Evolutionary conservation across 2,888 invertebrate genomes (phyloP), one percentile per base, ranked within the genome.

Genomic region (Tipula helvola): DNA sequence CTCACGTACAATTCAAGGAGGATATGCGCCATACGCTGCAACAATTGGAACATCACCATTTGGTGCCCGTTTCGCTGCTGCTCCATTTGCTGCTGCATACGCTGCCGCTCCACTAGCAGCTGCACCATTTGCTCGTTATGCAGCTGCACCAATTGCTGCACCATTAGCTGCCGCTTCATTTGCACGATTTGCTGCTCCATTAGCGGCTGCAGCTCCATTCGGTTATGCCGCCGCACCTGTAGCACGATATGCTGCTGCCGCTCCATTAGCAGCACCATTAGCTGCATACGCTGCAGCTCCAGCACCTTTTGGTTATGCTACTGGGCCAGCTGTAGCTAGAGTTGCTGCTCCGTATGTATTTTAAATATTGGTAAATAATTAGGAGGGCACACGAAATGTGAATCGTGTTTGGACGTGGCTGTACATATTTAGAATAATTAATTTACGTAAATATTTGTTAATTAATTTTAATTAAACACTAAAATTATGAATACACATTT

Each of bases 51-150:
- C 52, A 16, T 18, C 71, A 28, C 71, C 71, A 28, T 71, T 71
- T 18, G 71, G 28, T 28, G 92, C 93, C 5, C 91, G 93, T 87
- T 93, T 92, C 88, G 93, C 93, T 12, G 90, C 91, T 84, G 89
- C 89, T 52, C 87, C 88, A 84, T 88, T 89, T 88, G 88, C 90
- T 86, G 89, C 90, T 10, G 71, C 71, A 8, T 39, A 39, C 7
- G 89, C 88, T 44, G 89, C 90, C 86, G 91, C 91, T 87, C 90
- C 87, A 87, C 90, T 90, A 87, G 90, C 89, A 87, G 89, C 87
- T 57, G 89, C 90, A 86, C 16, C 57, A 57, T 10, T 41, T 44
- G 91, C 91, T 87, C 91, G 90, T 87, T 90, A 90, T 52, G 89
- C 90, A 12, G 86, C 87, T 86, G 90, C 90, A 87, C 90, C 91